phyloP scores from a whole-genome alignment of 2,888 invertebrate species.

The Amphiduros pacificus region DNA sequence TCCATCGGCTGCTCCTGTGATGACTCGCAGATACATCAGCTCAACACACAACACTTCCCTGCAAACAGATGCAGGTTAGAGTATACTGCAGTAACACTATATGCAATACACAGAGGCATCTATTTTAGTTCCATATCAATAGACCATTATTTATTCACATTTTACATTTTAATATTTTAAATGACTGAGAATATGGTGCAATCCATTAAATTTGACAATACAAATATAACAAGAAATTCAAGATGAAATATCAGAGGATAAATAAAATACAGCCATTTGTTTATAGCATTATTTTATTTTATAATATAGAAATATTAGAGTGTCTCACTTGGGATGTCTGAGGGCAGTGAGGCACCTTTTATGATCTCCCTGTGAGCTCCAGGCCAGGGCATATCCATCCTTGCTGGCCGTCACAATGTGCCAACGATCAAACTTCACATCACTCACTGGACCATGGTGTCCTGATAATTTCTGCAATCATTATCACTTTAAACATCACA shows the following conservation, averaged over 20 bases:
- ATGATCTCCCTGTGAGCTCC: constrained; percentile 55
- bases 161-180: too few species aligned
- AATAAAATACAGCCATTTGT: too few species aligned
- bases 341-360: constrained; percentile 54
- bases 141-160: too few species aligned
- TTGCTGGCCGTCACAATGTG: constrained; percentile 56
- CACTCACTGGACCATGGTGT: constrained; percentile 51
- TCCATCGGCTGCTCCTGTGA: constrained; percentile 58
- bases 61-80: not conserved
- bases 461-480: constrained; percentile 45
- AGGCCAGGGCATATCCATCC: constrained; percentile 57
- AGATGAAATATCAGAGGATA: too few species aligned
- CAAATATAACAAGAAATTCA: too few species aligned
- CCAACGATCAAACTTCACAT: constrained; percentile 57
- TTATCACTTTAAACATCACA: not conserved
- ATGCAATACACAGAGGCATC: too few species aligned
- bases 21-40: constrained; percentile 54
- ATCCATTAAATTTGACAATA: too few species aligned
- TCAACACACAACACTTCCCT: constrained; percentile 58
- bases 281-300: too few species aligned
- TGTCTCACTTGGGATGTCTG: constrained; percentile 56
- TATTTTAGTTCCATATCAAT: too few species aligned
- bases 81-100: too few species aligned
- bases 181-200: too few species aligned
- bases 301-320: too few species aligned